These are phyloP conservation scores for Campoletis sonorensis DNA, from an alignment of 1,140 invertebrate species.

Conservation along the genomic window DNA sequence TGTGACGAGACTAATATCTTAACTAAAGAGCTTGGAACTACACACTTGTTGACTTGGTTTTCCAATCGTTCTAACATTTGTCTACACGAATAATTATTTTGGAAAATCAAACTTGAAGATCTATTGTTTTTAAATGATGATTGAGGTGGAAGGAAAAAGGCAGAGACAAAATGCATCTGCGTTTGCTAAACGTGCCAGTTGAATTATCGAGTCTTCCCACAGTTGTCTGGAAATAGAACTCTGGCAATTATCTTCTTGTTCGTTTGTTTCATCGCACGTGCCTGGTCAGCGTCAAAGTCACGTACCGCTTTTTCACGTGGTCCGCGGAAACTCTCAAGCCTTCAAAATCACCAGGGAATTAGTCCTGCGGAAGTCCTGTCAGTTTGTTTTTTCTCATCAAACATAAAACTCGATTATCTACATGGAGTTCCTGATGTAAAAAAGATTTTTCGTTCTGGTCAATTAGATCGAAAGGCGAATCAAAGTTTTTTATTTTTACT, in stretches of 20 bases:
- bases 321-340: background rate
- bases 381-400: background rate
- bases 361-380: background rate
- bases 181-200: background rate
- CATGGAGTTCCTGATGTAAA: too few species aligned
- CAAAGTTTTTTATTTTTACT: too few species aligned
- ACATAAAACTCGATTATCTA: too few species aligned
- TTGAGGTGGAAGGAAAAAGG: background rate
- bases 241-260: conserved; percentile 6
- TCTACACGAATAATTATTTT: too few species aligned
- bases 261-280: conserved; percentile 16
- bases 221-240: background rate
- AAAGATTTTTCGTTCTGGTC: too few species aligned
- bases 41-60: too few species aligned
- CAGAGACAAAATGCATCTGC: background rate
- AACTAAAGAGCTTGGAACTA: too few species aligned
- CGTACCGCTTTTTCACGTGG: background rate
- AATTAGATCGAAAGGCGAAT: too few species aligned
- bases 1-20: too few species aligned
- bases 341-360: background rate
- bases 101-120: background rate
- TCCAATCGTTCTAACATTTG: too few species aligned
- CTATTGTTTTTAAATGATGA: background rate
- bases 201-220: background rate
- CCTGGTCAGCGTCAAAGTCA: background rate